A percentile compares a stretch with the other conserved stretches of the same genome.
These are phyloP conservation scores for Callithrix jacchus DNA, from an alignment of 2,113 vertebrate genomes.

Conservation along the genomic window DNA sequence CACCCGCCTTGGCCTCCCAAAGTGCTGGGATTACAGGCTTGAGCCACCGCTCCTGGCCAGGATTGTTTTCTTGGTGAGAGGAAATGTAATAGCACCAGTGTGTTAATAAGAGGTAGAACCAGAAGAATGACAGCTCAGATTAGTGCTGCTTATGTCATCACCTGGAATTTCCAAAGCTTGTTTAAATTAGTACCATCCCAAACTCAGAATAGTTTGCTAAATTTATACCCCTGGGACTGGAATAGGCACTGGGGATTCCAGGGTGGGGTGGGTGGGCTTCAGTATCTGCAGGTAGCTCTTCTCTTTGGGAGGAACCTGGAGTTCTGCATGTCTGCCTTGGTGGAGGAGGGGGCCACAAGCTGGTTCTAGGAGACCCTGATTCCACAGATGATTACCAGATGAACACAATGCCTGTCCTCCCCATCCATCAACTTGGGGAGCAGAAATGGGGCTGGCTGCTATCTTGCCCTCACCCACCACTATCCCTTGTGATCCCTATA, in stretches of 20 bases:
- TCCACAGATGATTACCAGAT: not conserved
- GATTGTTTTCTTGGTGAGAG: not conserved
- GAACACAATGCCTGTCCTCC: not conserved
- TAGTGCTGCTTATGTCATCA: not conserved
- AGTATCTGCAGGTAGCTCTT: not conserved
- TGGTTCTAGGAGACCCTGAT: not conserved
- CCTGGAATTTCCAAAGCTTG: not conserved
- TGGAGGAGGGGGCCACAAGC: not conserved
- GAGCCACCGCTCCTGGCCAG: no score
- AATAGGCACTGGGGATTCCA: not conserved
- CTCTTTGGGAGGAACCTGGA: not conserved
- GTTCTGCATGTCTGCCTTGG: not conserved
- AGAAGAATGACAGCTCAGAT: not conserved
- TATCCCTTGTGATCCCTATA: not conserved
- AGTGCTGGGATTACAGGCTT: no score
- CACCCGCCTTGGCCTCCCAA: no score
- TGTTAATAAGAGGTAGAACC: not conserved
- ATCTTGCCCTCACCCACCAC: not conserved
- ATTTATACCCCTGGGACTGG: not conserved
- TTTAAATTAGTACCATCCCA: not conserved
- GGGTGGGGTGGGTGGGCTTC: not conserved
- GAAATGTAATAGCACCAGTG: not conserved
- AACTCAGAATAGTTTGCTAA: not conserved
- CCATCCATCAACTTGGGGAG: rapidly evolving
- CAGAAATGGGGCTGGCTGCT: not conserved